phyloP scores from a whole-genome alignment of 2,888 invertebrate species.

The Aplocera efformata region DNA sequence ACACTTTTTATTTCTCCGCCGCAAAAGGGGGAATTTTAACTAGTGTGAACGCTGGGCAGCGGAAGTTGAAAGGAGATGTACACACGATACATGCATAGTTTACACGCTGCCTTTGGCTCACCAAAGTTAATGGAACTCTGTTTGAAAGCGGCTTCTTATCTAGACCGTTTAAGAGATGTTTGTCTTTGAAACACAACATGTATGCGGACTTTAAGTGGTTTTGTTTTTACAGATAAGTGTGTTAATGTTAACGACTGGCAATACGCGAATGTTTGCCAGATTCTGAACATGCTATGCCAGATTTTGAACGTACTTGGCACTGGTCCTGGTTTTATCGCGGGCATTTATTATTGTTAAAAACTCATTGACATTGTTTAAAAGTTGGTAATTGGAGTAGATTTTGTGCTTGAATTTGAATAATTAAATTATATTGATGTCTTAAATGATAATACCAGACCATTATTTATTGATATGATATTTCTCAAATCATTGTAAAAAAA shows the following conservation, averaged over 20 bases:
- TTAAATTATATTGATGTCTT: not conserved
- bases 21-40: slow-evolving; percentile 46
- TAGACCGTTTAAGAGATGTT: slow-evolving; percentile 52
- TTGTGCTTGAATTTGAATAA: not conserved
- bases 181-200: slow-evolving; percentile 32
- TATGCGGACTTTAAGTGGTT: slow-evolving; percentile 21
- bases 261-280: slow-evolving; percentile 7
- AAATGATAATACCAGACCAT: too few relatives aligned
- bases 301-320: slow-evolving; percentile 19
- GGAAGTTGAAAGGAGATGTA: slow-evolving; percentile 69
- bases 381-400: not conserved
- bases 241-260: slow-evolving; percentile 20
- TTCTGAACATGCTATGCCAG: slow-evolving; percentile 9
- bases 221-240: slow-evolving; percentile 36
- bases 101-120: slow-evolving; percentile 59
- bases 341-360: slow-evolving; percentile 22
- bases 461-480: too few relatives aligned
- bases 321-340: slow-evolving; percentile 20
- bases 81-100: slow-evolving; percentile 74
- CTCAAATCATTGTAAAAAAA: too few relatives aligned
- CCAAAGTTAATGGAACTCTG: slow-evolving; percentile 70
- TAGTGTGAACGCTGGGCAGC: slow-evolving; percentile 58
- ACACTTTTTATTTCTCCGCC: slow-evolving; percentile 54
- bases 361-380: slow-evolving; percentile 12
- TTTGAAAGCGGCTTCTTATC: slow-evolving; percentile 63